A percentile compares a stretch with the other conserved stretches of the same genome.
phyloP scores from a whole-genome alignment of 2,888 invertebrate genomes.

The Melangyna quadrimaculata region DNA sequence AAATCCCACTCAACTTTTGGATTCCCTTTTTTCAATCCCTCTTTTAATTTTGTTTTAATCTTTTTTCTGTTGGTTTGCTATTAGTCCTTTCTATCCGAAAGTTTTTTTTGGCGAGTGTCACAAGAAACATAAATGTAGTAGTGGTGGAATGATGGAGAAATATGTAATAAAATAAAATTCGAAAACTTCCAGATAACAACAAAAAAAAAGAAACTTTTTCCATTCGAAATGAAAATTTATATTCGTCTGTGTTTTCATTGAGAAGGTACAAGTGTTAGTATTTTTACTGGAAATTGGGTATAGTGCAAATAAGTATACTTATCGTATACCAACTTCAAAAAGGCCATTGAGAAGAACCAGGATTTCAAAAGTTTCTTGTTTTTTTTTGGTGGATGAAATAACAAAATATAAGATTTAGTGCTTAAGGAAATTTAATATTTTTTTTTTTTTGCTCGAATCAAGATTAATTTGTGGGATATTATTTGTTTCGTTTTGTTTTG shows the following conservation, averaged over 20 bases:
- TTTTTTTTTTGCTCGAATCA: background rate
- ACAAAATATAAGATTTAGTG: constrained; percentile 29
- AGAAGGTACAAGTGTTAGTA: no score
- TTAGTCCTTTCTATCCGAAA: constrained; percentile 6
- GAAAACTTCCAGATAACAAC: constrained; percentile 1
- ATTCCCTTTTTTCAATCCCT: background rate
- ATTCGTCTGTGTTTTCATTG: background rate
- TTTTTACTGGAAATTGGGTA: background rate
- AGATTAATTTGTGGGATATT: constrained; percentile 8
- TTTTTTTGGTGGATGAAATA: background rate
- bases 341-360: background rate
- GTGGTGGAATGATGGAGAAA: background rate
- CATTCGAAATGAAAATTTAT: constrained; percentile 37
- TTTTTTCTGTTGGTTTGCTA: background rate
- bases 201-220: no score
- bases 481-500: background rate
- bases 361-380: background rate
- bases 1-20: background rate
- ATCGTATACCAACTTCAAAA: no score
- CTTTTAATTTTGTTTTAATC: background rate
- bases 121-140: constrained; percentile 30
- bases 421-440: constrained; percentile 8
- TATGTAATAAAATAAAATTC: background rate
- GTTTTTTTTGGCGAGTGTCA: constrained; percentile 23
- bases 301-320: no score